Evolutionary conservation across 2,888 invertebrate genomes (phyloP), one percentile per base, ranked within the genome.

Genomic region (Merodon equestris): DNA sequence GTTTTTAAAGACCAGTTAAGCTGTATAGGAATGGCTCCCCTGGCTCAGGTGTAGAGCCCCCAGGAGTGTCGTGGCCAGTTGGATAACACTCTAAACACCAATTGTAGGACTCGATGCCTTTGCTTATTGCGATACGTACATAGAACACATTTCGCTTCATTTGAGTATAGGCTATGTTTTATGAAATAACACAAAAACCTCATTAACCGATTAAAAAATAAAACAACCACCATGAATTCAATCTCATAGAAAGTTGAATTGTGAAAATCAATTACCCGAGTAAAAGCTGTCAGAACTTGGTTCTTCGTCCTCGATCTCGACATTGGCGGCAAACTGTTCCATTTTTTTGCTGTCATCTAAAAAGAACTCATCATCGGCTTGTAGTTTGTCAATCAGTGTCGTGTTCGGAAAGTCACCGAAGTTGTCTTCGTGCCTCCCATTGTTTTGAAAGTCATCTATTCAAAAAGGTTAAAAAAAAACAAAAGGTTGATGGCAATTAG

Each of bases 1-100:
- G 88, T 88, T 88, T 88, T 88, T 89, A 88, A 89, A 89, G 87
- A 86, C 87, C 87, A 88, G 89, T 89, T 89, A 88, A 87, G 86
- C 86, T 84, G 84, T 86, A 85, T 84, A 83, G 83, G 84, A 88
- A 88, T 88, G 87, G 86, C 88, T 88, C 89, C 88, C 89, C 84
- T 83, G 89, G 83, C 85, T 85, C 88, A 88, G 88, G 88, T 88
- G 87, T 88, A 89, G 87, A 85, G 87, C 87, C 88, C 89, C 89
- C 89, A 85, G 84, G 89, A 89, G 89, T 89, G 89, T 88, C 89
- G 88, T 89, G 88, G 86, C 87, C 86, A 86, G 85, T 84, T 86
- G 85, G 88, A 87, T 88, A 87, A 87, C 88, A 88, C 89, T 88
- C 88, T 82, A 84, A 86, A 88, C 88, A 85, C 85, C 86, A 87